Conservation (phyloP, 2,113 vertebrate species). For the Desmodus rotundus region DNA sequence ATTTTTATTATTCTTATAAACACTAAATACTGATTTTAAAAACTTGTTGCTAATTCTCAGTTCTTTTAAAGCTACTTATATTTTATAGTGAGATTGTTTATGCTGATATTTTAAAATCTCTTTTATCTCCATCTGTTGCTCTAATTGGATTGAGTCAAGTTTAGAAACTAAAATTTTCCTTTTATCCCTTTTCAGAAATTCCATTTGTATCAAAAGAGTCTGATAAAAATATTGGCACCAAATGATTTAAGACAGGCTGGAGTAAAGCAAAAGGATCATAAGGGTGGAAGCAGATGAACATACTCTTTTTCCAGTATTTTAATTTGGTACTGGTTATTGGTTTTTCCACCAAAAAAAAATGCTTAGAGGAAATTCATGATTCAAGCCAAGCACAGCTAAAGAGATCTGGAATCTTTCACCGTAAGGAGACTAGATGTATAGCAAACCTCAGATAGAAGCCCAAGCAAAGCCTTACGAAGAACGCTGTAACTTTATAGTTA, state of each 20-base stretch:
- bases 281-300: neutral
- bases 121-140: neutral
- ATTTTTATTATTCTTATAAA: neutral
- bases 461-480: constrained; percentile 4
- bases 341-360: constrained; percentile 69
- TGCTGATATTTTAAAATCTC: neutral
- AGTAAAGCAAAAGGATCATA: neutral
- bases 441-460: constrained; percentile 40
- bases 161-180: neutral
- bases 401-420: constrained; percentile 45
- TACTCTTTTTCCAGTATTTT: constrained; percentile 48
- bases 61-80: neutral
- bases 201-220: neutral
- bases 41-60: neutral
- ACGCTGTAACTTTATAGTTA: neutral
- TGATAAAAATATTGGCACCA: neutral
- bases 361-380: constrained; percentile 16
- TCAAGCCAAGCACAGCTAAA: neutral
- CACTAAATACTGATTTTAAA: neutral
- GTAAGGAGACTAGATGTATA: neutral
- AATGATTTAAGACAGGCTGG: neutral
- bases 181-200: neutral
- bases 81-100: neutral
- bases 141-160: neutral
- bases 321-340: neutral